phyloP scores from a whole-genome alignment of 2,888 invertebrate species.

The Beris chalybata region DNA sequence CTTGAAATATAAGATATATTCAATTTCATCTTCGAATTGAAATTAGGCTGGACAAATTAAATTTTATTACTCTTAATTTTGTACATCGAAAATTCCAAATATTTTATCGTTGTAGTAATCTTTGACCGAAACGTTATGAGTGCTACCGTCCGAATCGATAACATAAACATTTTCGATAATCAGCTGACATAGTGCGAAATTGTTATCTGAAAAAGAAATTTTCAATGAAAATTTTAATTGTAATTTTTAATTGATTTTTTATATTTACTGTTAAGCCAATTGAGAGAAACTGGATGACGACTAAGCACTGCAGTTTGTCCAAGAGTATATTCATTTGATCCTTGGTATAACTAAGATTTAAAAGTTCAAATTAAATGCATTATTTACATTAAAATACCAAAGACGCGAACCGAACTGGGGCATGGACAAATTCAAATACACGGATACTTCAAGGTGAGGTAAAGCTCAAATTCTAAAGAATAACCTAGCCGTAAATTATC shows the following conservation, averaged over 20 bases:
- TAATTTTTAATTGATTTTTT: background rate
- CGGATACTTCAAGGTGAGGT: no score
- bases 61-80: no score
- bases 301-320: slow-evolving; percentile 34
- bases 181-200: slow-evolving; percentile 74
- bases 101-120: slow-evolving; percentile 28
- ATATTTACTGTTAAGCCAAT: slow-evolving; percentile 35
- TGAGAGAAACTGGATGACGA: slow-evolving; percentile 38
- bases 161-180: slow-evolving; percentile 69
- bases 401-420: no score
- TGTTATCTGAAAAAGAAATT: slow-evolving; percentile 62
- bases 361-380: background rate
- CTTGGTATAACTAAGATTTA: slow-evolving; percentile 1
- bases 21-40: no score
- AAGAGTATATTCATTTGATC: slow-evolving; percentile 24
- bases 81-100: slow-evolving; percentile 13
- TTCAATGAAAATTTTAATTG: slow-evolving; percentile 17
- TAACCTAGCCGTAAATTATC: background rate
- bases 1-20: no score
- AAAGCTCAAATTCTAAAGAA: no score
- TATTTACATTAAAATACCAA: background rate
- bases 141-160: slow-evolving; percentile 75
- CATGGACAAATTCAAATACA: no score
- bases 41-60: no score
- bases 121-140: slow-evolving; percentile 44